Percentiles rank a stretch among this genome's conserved stretches.
Conservation (phyloP, 2,113 vertebrate species). For the Dunckerocampus dactyliophorus region DNA sequence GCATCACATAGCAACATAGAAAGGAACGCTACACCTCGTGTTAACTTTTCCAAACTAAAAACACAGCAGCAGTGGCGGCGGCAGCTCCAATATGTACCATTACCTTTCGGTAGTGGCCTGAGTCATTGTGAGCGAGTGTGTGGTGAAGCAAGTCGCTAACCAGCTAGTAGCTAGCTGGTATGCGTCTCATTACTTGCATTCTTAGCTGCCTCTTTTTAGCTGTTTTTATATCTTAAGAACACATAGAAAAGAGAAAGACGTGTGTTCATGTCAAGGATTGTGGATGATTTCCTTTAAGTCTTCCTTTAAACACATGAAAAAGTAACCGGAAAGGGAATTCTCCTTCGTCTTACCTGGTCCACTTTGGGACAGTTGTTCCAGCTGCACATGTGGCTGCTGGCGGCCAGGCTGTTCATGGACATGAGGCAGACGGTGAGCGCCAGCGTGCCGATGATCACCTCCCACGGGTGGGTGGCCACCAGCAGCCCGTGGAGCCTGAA, state of each 20-base stretch:
- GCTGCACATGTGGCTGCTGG: constrained; percentile 82
- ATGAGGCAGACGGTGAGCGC: constrained; percentile 87
- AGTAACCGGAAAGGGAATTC: too few species aligned
- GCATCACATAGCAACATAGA: too few species aligned
- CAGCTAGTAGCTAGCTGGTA: too few species aligned
- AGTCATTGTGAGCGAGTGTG: too few species aligned
- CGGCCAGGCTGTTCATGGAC: constrained; percentile 90
- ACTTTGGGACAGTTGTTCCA: constrained; percentile 90
- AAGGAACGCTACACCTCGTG: not conserved
- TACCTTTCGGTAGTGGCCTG: too few species aligned
- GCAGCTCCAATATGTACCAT: not conserved
- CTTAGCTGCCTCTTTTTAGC: too few species aligned
- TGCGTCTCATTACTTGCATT: too few species aligned
- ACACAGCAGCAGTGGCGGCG: too few species aligned
- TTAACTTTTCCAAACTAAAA: not conserved
- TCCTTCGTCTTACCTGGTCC: constrained; percentile 74
- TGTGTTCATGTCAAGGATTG: not conserved
- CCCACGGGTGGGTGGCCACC: constrained; percentile 93
- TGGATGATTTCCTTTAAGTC: not conserved
- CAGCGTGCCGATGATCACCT: constrained; percentile 92
- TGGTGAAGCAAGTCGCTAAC: too few species aligned
- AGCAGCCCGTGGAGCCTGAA: constrained; percentile 88
- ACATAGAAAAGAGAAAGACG: too few species aligned
- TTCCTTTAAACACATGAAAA: too few species aligned
- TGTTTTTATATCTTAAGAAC: too few species aligned